These are phyloP conservation scores for Plecotus auritus DNA, from an alignment of 2,113 vertebrate species.

Conservation along the genomic window DNA sequence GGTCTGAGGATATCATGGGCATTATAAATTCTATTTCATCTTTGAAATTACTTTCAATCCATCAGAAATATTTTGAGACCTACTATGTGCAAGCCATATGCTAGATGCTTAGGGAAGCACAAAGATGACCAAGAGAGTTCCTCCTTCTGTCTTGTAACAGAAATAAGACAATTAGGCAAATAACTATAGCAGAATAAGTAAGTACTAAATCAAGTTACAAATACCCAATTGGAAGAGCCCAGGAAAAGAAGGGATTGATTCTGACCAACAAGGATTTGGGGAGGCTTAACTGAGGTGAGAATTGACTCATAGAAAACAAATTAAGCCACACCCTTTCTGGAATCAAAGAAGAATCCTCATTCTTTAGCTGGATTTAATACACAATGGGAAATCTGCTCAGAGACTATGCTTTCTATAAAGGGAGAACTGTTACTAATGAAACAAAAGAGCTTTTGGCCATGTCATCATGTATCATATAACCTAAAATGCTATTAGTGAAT, in stretches of 20 bases:
- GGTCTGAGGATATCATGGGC: not conserved
- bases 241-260: constrained; percentile 37
- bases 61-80: not conserved
- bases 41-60: not conserved
- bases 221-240: not conserved
- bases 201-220: not conserved
- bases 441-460: constrained; percentile 31
- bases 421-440: constrained; percentile 25
- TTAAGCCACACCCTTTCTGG: constrained; percentile 4
- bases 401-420: constrained; percentile 5
- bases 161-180: not conserved
- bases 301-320: constrained; percentile 41
- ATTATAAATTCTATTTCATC: not conserved
- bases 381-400: not conserved
- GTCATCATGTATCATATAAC: not conserved
- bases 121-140: not conserved
- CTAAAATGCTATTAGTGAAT: constrained; percentile 37
- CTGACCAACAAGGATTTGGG: constrained; percentile 12
- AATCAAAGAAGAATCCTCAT: constrained; percentile 12
- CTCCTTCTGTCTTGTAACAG: not conserved
- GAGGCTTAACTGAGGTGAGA: not conserved
- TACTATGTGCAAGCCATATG: not conserved
- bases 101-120: not conserved
- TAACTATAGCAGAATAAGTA: constrained; percentile 4
- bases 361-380: constrained; percentile 24